phyloP scores from a whole-genome alignment of 2,888 invertebrate genomes.

The Lepidochrysops patricia region DNA sequence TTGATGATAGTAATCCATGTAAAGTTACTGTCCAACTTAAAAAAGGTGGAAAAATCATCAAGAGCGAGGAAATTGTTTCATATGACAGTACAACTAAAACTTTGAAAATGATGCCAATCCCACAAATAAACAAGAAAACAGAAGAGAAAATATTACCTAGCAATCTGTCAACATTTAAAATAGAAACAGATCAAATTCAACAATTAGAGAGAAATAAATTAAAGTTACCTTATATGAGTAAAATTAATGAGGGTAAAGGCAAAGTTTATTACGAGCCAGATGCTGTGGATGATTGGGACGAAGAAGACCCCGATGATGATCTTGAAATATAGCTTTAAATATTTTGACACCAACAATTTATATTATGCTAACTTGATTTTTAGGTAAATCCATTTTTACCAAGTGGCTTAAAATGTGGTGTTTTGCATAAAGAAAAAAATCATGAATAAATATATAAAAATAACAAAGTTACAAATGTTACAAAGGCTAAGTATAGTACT shows the following conservation, averaged over 20 bases:
- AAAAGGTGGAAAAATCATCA: conserved; percentile 69
- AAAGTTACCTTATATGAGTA: conserved; percentile 76
- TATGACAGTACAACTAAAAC: conserved; percentile 44
- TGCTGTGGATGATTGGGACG: conserved; percentile 87
- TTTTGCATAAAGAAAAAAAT: too few species aligned
- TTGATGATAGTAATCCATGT: conserved; percentile 33
- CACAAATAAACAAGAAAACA: conserved; percentile 38
- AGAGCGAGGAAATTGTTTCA: conserved; percentile 51
- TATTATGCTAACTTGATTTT: too few species aligned
- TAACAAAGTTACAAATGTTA: too few species aligned
- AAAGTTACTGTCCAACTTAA: conserved; percentile 55
- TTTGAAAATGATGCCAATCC: conserved; percentile 38
- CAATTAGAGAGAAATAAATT: conserved; percentile 74
- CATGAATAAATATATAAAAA: too few species aligned
- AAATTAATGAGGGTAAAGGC: conserved; percentile 68
- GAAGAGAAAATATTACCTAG: conserved; percentile 51
- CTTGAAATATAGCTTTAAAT: conserved; percentile 53
- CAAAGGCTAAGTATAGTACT: too few species aligned
- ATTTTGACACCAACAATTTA: too few species aligned
- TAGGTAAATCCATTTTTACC: too few species aligned
- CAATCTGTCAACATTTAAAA: conserved; percentile 76
- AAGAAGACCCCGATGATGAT: conserved; percentile 92
- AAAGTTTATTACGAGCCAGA: conserved; percentile 85
- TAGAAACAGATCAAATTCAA: conserved; percentile 76
- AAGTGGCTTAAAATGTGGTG: too few species aligned